These are phyloP conservation scores for Portevinia maculata DNA, from an alignment of 2,888 invertebrate species.

Conservation along the genomic window DNA sequence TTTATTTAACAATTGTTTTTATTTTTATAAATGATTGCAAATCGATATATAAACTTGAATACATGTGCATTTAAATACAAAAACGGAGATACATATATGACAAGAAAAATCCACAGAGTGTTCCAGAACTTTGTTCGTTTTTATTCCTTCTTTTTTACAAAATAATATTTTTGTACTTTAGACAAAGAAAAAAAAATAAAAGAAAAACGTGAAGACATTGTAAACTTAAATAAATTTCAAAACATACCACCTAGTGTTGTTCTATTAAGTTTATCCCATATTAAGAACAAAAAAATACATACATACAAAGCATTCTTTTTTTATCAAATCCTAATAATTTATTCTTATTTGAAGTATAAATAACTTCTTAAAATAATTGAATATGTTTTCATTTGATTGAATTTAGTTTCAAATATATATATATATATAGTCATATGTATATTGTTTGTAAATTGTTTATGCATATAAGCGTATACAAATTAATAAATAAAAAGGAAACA, in stretches of 20 bases:
- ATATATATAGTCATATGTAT: not conserved
- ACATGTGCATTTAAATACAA: constrained; percentile 50
- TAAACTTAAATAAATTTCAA: constrained; percentile 28
- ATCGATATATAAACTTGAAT: not conserved
- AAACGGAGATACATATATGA: constrained; percentile 19
- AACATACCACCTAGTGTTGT: constrained; percentile 69
- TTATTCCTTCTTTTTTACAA: constrained; percentile 3
- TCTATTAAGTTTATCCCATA: constrained; percentile 59
- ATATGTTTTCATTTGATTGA: constrained; percentile 1
- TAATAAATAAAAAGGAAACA: constrained; percentile 20
- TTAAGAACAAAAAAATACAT: constrained; percentile 2
- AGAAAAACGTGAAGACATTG: constrained; percentile 14
- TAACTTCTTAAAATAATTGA: constrained; percentile 1
- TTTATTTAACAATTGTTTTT: constrained; percentile 1
- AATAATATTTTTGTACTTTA: constrained; percentile 43
- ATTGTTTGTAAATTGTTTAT: constrained; percentile 2
- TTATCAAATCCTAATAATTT: not conserved
- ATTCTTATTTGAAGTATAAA: not conserved
- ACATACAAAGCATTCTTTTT: not conserved
- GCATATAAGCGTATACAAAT: constrained; percentile 5
- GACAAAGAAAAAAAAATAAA: constrained; percentile 19
- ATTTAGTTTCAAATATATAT: not conserved
- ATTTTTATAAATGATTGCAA: constrained; percentile 4
- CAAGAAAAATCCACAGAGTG: constrained; percentile 55
- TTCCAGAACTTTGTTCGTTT: constrained; percentile 41